These are phyloP conservation scores for Abramis brama DNA, from an alignment of 2,113 vertebrate species.

Conservation along the genomic window DNA sequence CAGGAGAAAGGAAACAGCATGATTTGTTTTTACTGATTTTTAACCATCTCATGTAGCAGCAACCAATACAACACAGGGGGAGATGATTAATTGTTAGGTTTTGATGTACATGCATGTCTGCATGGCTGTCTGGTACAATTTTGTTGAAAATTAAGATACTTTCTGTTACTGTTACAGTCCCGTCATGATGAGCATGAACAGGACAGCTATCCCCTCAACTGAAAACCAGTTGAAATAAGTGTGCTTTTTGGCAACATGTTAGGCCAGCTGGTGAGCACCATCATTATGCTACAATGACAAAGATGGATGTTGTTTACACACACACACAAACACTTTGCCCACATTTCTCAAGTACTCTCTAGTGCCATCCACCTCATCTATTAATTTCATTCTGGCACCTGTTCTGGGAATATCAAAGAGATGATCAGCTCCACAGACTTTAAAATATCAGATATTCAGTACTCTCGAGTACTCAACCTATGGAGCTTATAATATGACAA, in stretches of 20 bases:
- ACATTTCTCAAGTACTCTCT: neutral
- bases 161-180: neutral
- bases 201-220: neutral
- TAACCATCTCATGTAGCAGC: neutral
- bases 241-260: neutral
- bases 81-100: neutral
- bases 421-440: neutral
- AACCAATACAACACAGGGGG: neutral
- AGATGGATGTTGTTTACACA: conserved; percentile 16
- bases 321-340: too few species aligned
- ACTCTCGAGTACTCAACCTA: neutral
- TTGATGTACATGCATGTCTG: neutral
- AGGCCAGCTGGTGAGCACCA: neutral
- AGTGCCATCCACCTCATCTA: neutral
- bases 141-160: neutral
- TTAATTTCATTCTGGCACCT: neutral
- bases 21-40: conserved; percentile 13
- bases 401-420: neutral
- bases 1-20: neutral
- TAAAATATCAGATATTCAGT: neutral
- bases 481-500: too few species aligned
- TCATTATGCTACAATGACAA: neutral
- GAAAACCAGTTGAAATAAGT: neutral
- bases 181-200: neutral
- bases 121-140: neutral